Conservation (phyloP, 2,888 invertebrate genomes). For the Octodonta nipae region DNA sequence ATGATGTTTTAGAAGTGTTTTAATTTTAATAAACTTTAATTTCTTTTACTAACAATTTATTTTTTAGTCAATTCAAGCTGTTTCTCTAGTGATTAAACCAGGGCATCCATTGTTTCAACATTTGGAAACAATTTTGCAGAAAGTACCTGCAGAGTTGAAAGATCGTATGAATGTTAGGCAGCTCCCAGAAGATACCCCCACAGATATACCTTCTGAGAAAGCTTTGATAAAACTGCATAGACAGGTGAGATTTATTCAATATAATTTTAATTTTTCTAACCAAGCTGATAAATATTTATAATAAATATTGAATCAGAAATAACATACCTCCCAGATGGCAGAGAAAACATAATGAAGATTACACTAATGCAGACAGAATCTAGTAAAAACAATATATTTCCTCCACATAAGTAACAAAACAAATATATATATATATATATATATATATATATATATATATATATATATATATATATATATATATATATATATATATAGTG, state of each 20-base stretch:
- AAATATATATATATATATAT: too few species aligned
- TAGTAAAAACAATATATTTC: too few species aligned
- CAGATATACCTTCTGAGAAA: conserved; percentile 64
- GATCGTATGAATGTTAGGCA: conserved; percentile 58
- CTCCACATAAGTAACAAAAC: too few species aligned
- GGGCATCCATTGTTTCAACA: conserved; percentile 63
- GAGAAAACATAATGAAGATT: too few species aligned
- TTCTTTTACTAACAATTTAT: neutral
- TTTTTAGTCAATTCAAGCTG: conserved; percentile 67
- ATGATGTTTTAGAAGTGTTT: conserved; percentile 79
- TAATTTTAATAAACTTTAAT: neutral
- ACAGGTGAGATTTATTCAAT: conserved; percentile 55
- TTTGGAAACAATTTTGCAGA: conserved; percentile 80
- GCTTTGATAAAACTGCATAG: conserved; percentile 80
- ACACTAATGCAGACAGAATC: too few species aligned
- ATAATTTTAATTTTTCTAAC: too few species aligned
- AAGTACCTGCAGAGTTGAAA: conserved; percentile 66
- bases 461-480: too few species aligned
- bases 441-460: too few species aligned
- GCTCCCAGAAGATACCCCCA: conserved; percentile 44
- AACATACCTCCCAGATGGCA: too few species aligned
- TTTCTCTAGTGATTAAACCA: conserved; percentile 60
- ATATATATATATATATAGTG: too few species aligned
- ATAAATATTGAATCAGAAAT: too few species aligned
- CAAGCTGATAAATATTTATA: too few species aligned